Evolutionary conservation across 1,140 invertebrate genomes (phyloP).

Genomic region (Venustaconcha ellipsiformis): DNA sequence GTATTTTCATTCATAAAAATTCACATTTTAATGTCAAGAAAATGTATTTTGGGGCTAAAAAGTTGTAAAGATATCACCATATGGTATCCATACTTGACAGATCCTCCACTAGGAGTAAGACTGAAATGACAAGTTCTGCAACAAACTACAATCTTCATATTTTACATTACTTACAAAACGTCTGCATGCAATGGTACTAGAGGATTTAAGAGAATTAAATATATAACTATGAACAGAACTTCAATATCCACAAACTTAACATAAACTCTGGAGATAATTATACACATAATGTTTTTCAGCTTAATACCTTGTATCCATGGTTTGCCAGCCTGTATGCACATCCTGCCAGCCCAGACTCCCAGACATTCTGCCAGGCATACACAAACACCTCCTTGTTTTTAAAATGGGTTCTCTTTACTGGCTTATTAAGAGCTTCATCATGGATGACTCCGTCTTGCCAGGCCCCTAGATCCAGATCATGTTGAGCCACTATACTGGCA

Average conservation of each 20-base stretch:
- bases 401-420: conserved; percentile 42
- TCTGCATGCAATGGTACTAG: too few species aligned
- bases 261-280: neutral
- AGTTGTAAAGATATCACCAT: too few species aligned
- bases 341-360: conserved; percentile 60
- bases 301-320: conserved; percentile 61
- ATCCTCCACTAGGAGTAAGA: too few species aligned
- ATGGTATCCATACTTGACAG: too few species aligned
- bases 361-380: conserved; percentile 64
- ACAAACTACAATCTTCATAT: neutral
- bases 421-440: conserved; percentile 28
- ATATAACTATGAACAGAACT: neutral
- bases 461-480: conserved; percentile 51
- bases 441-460: conserved; percentile 61
- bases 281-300: neutral
- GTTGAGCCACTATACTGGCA: conserved; percentile 37
- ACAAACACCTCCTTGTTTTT: conserved; percentile 48
- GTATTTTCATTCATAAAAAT: too few species aligned
- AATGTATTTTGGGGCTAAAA: too few species aligned
- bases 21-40: too few species aligned
- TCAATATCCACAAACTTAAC: neutral
- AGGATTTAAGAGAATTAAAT: neutral
- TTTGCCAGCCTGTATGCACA: conserved; percentile 64
- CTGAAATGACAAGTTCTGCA: neutral
- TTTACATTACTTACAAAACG: neutral